Conservation (phyloP, 2,888 invertebrate species). For the Ischnura elegans region DNA sequence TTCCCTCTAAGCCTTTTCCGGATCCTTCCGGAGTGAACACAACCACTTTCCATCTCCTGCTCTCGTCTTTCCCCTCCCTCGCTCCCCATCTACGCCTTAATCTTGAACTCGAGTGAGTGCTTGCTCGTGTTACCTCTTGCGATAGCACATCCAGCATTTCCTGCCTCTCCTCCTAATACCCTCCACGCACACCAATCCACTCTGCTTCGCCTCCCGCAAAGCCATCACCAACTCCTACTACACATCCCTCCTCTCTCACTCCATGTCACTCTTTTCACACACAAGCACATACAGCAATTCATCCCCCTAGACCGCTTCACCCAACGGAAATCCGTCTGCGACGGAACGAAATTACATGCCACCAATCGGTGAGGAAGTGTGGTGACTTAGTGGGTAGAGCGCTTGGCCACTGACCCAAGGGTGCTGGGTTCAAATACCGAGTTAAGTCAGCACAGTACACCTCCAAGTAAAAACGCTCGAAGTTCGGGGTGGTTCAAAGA, state of each 20-base stretch:
- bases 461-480: too few species aligned
- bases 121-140: background rate
- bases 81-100: background rate
- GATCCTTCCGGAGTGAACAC: background rate
- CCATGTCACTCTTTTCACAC: background rate
- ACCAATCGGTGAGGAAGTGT: background rate
- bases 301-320: background rate
- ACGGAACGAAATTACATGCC: background rate
- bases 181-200: background rate
- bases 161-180: background rate
- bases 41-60: background rate
- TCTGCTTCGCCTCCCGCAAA: background rate
- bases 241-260: background rate
- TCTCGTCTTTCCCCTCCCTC: background rate
- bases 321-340: background rate
- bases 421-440: too few species aligned
- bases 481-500: too few species aligned
- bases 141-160: background rate
- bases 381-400: too few species aligned
- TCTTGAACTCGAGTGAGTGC: slow-evolving; percentile 20
- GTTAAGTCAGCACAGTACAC: too few species aligned
- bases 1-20: background rate
- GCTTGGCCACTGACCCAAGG: too few species aligned
- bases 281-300: background rate
- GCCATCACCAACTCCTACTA: background rate